Evolutionary conservation across 2,888 invertebrate genomes (phyloP).

Genomic region (Dinocampus coccinellae): DNA sequence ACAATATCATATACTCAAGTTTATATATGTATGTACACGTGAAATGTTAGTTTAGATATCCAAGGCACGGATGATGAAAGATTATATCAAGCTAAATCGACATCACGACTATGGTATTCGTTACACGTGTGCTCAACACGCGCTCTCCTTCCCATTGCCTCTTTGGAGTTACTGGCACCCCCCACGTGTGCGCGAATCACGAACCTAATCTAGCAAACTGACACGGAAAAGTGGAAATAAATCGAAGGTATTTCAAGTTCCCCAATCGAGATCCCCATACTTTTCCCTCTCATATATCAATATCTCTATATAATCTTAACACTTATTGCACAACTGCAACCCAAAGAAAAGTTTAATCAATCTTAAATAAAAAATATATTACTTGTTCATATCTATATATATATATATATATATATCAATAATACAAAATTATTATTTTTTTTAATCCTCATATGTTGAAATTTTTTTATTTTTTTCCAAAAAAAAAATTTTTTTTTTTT

Average conservation of each 20-base stretch:
- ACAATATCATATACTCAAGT: not conserved
- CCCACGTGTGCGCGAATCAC: conserved; percentile 51
- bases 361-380: conserved; percentile 24
- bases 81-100: conserved; percentile 49
- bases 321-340: not conserved
- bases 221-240: conserved; percentile 54
- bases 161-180: conserved; percentile 27
- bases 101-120: conserved; percentile 48
- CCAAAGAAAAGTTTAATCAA: conserved; percentile 20
- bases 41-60: conserved; percentile 4
- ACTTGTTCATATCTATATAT: conserved; percentile 1
- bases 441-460: too few relatives aligned
- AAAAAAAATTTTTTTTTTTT: too few relatives aligned
- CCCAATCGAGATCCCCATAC: not conserved
- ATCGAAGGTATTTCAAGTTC: conserved; percentile 44
- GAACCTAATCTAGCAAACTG: conserved; percentile 58
- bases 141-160: not conserved
- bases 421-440: not conserved
- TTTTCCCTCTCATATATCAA: conserved; percentile 21
- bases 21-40: not conserved
- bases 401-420: not conserved
- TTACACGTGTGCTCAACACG: conserved; percentile 43
- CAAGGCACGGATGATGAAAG: conserved; percentile 46
- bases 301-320: conserved; percentile 29
- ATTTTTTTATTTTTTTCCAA: too few relatives aligned